Percentiles rank a stretch among this genome's conserved stretches.
These are phyloP conservation scores for Herpetotheres cachinnans DNA, from an alignment of 2,113 vertebrate species.

Conservation along the genomic window DNA sequence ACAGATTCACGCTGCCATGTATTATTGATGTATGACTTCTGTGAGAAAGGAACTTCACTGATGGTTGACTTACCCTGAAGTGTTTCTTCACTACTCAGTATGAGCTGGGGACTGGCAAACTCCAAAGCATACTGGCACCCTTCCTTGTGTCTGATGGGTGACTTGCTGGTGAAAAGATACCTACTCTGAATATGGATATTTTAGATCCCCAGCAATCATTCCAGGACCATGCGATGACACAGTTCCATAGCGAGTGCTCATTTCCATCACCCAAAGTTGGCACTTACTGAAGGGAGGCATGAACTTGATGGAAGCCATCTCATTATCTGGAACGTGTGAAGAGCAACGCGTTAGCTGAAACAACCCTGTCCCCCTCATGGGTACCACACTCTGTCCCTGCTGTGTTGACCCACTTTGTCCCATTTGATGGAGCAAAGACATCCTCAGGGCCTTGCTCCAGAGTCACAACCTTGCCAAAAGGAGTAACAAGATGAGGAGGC, in stretches of 20 bases:
- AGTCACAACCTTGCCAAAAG: not conserved
- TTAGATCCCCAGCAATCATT: not conserved
- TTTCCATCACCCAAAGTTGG: not conserved
- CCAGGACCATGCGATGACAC: not conserved
- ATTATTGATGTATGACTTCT: not conserved
- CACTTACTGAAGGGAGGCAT: fast-evolving
- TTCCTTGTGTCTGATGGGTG: not conserved
- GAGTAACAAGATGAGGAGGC: not conserved
- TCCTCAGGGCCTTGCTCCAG: not conserved
- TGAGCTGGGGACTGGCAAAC: not conserved
- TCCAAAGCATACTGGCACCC: not conserved
- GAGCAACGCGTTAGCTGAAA: not conserved
- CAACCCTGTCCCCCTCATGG: not conserved
- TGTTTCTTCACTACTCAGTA: not conserved
- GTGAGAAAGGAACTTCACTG: not conserved
- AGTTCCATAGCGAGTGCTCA: not conserved
- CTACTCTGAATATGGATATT: not conserved
- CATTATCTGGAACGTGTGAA: not conserved
- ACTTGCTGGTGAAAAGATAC: not conserved
- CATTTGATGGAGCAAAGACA: not conserved
- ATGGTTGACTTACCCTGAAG: not conserved
- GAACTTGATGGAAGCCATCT: not conserved
- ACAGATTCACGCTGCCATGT: not conserved
- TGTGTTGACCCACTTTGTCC: not conserved
- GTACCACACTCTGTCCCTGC: not conserved